Conservation (phyloP, 2,888 invertebrate genomes). For the Orthonevra nobilis region DNA sequence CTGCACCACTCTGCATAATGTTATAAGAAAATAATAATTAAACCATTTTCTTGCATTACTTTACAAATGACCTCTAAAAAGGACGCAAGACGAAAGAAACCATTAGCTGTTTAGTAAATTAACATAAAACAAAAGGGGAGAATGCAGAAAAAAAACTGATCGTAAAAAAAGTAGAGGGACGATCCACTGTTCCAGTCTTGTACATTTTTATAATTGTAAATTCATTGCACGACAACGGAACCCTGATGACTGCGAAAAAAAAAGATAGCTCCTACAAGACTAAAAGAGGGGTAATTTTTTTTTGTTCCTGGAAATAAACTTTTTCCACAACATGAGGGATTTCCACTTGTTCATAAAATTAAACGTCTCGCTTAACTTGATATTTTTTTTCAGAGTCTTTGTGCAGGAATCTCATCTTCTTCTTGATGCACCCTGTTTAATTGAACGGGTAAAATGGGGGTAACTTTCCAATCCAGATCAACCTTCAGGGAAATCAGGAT, state of each 20-base stretch:
- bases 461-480: constrained; percentile 39
- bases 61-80: constrained; percentile 25
- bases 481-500: constrained; percentile 56
- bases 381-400: constrained; percentile 10
- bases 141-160: neutral
- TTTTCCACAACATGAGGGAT: constrained; percentile 28
- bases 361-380: constrained; percentile 12
- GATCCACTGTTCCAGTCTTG: constrained; percentile 13
- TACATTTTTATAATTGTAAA: constrained; percentile 40
- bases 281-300: too few species aligned
- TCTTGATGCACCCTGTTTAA: constrained; percentile 7
- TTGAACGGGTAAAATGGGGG: constrained; percentile 12
- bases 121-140: constrained; percentile 15
- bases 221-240: constrained; percentile 8
- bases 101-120: constrained; percentile 14
- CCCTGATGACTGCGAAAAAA: neutral
- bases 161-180: neutral
- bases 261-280: too few species aligned
- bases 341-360: constrained; percentile 33
- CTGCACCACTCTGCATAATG: too few species aligned
- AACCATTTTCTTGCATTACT: constrained; percentile 18
- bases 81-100: constrained; percentile 6
- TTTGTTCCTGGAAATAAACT: neutral
- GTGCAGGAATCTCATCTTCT: neutral
- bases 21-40: too few species aligned